Evolutionary conservation across 2,888 invertebrate species (phyloP).

Genomic region (Chloroclystis v-ata): DNA sequence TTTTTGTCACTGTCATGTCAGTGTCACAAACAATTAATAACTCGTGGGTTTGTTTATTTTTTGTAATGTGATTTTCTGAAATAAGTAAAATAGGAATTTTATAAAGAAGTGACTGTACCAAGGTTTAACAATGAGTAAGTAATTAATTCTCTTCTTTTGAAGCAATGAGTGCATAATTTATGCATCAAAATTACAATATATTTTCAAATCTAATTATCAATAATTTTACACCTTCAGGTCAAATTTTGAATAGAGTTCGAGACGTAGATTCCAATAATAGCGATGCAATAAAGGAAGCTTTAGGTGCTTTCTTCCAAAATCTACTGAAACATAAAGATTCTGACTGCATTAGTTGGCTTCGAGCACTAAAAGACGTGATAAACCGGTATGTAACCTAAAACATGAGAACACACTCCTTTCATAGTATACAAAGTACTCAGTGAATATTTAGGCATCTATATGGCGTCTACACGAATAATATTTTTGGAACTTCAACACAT

Average conservation of each 20-base stretch:
- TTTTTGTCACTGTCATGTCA: too few species aligned
- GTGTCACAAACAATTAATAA: not conserved
- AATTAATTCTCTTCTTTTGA: too few species aligned
- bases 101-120: not conserved
- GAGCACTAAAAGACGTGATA: conserved; percentile 48
- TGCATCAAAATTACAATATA: too few species aligned
- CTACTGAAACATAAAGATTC: conserved; percentile 44
- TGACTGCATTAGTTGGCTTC: conserved; percentile 50
- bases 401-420: not conserved
- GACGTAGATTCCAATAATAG: conserved; percentile 59
- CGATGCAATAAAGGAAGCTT: conserved; percentile 58
- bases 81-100: too few species aligned
- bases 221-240: conserved; percentile 40
- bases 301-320: conserved; percentile 53
- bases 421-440: too few species aligned
- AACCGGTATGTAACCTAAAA: conserved; percentile 63
- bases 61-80: not conserved
- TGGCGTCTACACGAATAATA: too few species aligned
- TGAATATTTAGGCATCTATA: too few species aligned
- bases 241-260: conserved; percentile 55
- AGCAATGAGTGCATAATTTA: too few species aligned
- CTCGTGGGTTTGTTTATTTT: conserved; percentile 35
- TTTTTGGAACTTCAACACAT: too few species aligned
- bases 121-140: conserved; percentile 25
- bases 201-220: too few species aligned